Evolutionary conservation across 2,888 invertebrate species (phyloP).

Genomic region (Busseola fusca): DNA sequence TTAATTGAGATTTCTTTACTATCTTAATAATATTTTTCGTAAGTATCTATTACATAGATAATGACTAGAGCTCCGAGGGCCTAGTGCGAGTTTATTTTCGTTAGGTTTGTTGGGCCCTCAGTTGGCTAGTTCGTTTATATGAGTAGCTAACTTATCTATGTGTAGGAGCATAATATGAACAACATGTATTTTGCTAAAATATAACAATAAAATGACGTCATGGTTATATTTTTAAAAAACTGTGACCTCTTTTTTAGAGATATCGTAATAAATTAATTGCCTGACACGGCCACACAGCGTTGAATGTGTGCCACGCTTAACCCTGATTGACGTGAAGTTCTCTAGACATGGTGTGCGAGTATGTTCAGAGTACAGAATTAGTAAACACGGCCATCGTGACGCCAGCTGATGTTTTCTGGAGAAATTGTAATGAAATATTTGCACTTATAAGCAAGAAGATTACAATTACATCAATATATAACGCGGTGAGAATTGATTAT

Average conservation of each 20-base stretch:
- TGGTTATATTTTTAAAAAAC: too few relatives aligned
- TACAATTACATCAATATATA: not conserved
- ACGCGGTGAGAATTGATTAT: constrained; percentile 16
- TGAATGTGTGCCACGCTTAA: constrained; percentile 18
- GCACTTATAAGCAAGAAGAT: constrained; percentile 18
- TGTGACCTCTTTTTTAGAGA: not conserved
- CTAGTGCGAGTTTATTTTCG: too few relatives aligned
- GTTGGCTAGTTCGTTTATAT: not conserved
- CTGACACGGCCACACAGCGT: not conserved
- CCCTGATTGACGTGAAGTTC: constrained; percentile 35
- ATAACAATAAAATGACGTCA: too few relatives aligned
- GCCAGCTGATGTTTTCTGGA: constrained; percentile 3
- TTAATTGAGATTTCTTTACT: not conserved
- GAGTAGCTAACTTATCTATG: not conserved
- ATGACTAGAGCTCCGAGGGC: too few relatives aligned
- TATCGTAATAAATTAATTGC: not conserved
- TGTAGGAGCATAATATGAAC: too few relatives aligned
- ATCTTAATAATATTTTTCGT: not conserved
- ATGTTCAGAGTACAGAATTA: constrained; percentile 32
- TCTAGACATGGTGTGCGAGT: constrained; percentile 12
- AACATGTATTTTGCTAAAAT: too few relatives aligned
- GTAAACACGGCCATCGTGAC: constrained; percentile 16
- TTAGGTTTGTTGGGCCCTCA: too few relatives aligned
- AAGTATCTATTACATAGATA: too few relatives aligned
- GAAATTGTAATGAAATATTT: constrained; percentile 28